A percentile compares a stretch with the other conserved stretches of the same genome.
phyloP scores from a whole-genome alignment of 23 tunicate genomes.

The Clavelina lepadiformis region DNA sequence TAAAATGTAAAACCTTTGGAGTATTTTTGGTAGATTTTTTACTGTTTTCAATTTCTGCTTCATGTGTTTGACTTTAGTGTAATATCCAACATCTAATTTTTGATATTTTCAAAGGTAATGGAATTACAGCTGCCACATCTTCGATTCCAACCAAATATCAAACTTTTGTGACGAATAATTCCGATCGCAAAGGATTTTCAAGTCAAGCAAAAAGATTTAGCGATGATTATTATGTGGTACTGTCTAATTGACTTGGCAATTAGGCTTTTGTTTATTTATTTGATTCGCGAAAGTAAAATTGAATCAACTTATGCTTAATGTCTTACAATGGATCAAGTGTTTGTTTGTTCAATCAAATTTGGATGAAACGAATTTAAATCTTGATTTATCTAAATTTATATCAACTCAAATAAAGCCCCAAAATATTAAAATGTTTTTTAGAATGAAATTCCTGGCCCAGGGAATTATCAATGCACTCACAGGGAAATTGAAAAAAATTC shows the following conservation, averaged over 20 bases:
- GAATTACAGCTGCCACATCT: constrained; percentile 79
- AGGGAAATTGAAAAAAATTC: constrained; percentile 71
- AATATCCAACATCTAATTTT: neutral
- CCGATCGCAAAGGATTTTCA: constrained; percentile 80
- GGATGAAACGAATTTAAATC: no score
- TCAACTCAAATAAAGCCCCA: no score
- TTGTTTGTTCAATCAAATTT: no score
- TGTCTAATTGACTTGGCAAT: neutral
- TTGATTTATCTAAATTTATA: no score
- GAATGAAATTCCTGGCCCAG: constrained; percentile 93
- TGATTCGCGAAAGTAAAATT: no score
- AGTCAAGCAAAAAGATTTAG: constrained; percentile 66
- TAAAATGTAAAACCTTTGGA: no score
- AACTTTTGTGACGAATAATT: constrained; percentile 75
- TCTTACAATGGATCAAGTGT: no score
- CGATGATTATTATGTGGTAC: constrained; percentile 72
- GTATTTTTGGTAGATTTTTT: no score
- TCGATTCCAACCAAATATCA: constrained; percentile 91
- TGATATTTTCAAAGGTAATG: constrained; percentile 45
- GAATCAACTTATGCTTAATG: no score
- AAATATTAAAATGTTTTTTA: neutral
- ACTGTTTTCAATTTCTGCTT: no score
- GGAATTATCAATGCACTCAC: constrained; percentile 63
- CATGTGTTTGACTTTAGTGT: neutral
- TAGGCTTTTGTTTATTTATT: neutral